These are phyloP conservation scores for Otolemur garnettii DNA, from an alignment of 2,113 vertebrate genomes.

Conservation along the genomic window DNA sequence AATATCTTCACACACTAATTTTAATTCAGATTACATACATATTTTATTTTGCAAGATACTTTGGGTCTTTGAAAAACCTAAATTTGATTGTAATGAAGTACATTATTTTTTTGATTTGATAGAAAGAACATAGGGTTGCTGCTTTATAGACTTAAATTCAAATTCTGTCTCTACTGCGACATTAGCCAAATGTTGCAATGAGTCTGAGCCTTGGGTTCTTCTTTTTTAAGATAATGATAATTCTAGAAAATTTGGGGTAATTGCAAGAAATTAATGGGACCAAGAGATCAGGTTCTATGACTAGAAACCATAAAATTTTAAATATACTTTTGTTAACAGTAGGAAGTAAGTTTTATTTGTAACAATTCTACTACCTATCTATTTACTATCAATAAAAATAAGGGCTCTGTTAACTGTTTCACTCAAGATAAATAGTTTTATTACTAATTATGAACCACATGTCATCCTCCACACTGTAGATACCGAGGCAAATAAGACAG, in stretches of 20 bases:
- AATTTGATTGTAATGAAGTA: not conserved
- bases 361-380: not conserved
- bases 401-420: not conserved
- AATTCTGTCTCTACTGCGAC: not conserved
- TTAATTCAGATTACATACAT: not conserved
- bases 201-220: not conserved
- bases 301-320: not conserved
- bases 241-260: not conserved
- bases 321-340: not conserved
- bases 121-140: not conserved
- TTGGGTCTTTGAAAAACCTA: not conserved
- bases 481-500: not conserved
- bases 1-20: conserved; percentile 16
- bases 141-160: not conserved
- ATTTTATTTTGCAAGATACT: not conserved
- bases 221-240: not conserved
- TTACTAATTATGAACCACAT: not conserved
- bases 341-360: conserved; percentile 26
- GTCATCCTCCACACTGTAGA: not conserved
- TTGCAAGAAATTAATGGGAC: not conserved
- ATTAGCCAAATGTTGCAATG: not conserved
- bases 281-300: not conserved
- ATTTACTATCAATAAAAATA: not conserved
- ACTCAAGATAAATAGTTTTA: not conserved
- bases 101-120: not conserved